Base-by-base conservation (phyloP, 1,140 invertebrate genomes). In the Bombus turneri region DNA sequence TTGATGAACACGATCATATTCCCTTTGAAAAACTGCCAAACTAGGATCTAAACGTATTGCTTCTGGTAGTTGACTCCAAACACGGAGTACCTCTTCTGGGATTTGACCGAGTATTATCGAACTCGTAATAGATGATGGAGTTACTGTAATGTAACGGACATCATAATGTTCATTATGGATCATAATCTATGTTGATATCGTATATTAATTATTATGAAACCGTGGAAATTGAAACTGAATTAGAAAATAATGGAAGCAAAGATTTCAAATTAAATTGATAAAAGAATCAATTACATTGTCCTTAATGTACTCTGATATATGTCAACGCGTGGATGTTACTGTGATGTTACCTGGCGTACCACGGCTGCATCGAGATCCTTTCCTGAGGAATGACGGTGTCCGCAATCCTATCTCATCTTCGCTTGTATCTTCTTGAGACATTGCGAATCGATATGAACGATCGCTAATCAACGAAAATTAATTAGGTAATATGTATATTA, bases 21-120 rank as follows among this genome's bases (percentile, higher is more conserved):
- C 95, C 84, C 95, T 95, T 83, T 96, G 96, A 93, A 97, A 97
- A 28, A 95, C 95, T 68, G 96, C 96, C 85, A 97, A 92, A 73
- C 96, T 96, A 12, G 96, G 96, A 92, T 97, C 96, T 89, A 96
- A 94, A 76, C 96, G 96, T 92, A 97, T 96, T 64, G 95, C 95
- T 83, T 97, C 96, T 1, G 96, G 96, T 53, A 97, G 93, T 68
- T 96, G 95, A 81, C 96, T 93, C 96, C 96, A 97, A 73, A 96
- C 95, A 87, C 96, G 96, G 76, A 97, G 91, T 80, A 96, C 95
- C 69, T 96, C 96, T 41, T 96, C 96, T n/a, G 96, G 90, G 59
- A 94, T 90, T 28, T 91, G 88, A 10, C 92, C 92, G 34, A 93
- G 87, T 25, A 92, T 76, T 64, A 92, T 81, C 0, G 92, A 91